phyloP scores from a whole-genome alignment of 1,140 invertebrate species.

The Vanessa atalanta region DNA sequence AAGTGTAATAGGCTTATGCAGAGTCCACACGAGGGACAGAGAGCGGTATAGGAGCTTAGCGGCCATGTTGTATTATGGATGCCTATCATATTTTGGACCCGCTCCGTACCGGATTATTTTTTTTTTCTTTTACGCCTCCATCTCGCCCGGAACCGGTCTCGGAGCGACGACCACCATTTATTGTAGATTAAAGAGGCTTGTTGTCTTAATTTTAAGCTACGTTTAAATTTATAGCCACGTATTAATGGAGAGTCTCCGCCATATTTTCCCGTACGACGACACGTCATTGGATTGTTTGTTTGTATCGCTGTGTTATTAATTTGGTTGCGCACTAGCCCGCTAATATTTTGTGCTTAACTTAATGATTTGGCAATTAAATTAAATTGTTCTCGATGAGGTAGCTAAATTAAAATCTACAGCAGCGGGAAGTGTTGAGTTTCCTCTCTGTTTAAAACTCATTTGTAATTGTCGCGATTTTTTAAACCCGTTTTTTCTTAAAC shows the following conservation, averaged over 20 bases:
- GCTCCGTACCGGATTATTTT: constrained; percentile 76
- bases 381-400: constrained; percentile 77
- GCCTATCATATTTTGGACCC: constrained; percentile 81
- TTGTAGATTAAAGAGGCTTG: constrained; percentile 81
- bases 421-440: constrained; percentile 56
- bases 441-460: constrained; percentile 52
- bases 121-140: constrained; percentile 75
- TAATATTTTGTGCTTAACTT: constrained; percentile 79
- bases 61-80: constrained; percentile 81
- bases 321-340: constrained; percentile 63
- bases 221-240: constrained; percentile 77
- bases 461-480: constrained; percentile 46
- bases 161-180: constrained; percentile 76
- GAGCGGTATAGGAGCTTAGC: constrained; percentile 71
- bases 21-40: constrained; percentile 50
- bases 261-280: constrained; percentile 66
- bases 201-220: constrained; percentile 80
- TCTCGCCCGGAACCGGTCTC: constrained; percentile 73
- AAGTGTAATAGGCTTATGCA: constrained; percentile 64
- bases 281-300: constrained; percentile 76
- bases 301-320: constrained; percentile 69
- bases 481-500: not conserved
- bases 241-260: constrained; percentile 71
- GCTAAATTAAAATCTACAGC: constrained; percentile 76
- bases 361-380: constrained; percentile 81